Evolutionary conservation across 2,888 invertebrate genomes (phyloP), one percentile per base, ranked within the genome.

Genomic region (Nephrotoma appendiculata): DNA sequence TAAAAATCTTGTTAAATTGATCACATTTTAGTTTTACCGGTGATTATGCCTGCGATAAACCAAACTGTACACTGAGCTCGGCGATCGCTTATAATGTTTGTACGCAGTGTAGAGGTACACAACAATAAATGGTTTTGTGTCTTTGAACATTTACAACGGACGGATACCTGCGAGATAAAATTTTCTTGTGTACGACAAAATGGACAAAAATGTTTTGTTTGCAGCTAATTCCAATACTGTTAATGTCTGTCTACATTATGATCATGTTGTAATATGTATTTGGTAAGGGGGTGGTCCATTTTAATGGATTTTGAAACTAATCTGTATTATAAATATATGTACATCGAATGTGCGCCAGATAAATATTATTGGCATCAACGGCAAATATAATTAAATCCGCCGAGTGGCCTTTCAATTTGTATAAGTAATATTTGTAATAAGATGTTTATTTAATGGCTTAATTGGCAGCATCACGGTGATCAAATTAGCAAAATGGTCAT

Each of bases 1-100:
- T 85, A 85, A 85, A 85, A 85, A 85, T 85, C 85, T 85, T 85
- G 85, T 85, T 85, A 85, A 85, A 85, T 44, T 85, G 85, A 85
- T 85, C 85, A 85, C 85, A 85, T 85, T 85, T 84, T 42, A 84
- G 84, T 84, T 84, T 84, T 84, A 43, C 84, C 84, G 84, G 84
- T 84, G 84, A 84, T 84, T 43, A 43, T 84, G 84, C 42, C 31
- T 31, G 31, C 15, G 84, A 84, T 84, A 84, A 71, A 19, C 71
- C 19, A 71, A 71, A 71, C 9, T 71, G 9, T 31, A 71, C 31
- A 31, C 71, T 31, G 31, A 31, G 31, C 31, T 31, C 31, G 31
- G 31, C 1, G 31, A 31, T 31, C 31, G 31, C 2, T 31, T 31
- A 3, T 31, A 31, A 31, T 31, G 31, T 44, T 4, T 44, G 11